These are phyloP conservation scores for Bostrychus sinensis DNA, from an alignment of 2,113 vertebrate genomes.

Conservation along the genomic window DNA sequence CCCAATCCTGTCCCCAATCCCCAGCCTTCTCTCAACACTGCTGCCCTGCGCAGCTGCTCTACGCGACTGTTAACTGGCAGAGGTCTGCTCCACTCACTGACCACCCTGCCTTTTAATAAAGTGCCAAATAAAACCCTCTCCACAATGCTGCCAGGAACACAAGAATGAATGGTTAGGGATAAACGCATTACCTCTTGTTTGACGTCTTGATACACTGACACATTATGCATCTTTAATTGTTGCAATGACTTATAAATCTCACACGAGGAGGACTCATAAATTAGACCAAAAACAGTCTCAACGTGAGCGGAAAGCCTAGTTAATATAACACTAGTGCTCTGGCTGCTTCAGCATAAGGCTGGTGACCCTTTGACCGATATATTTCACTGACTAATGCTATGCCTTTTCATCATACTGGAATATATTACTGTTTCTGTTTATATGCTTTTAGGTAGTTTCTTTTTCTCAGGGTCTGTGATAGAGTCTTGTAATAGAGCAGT, in stretches of 20 bases:
- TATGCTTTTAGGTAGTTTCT: slow-evolving; percentile 71
- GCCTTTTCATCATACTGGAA: slow-evolving; percentile 84
- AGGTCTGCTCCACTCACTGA: slow-evolving; percentile 69
- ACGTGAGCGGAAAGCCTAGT: slow-evolving; percentile 57
- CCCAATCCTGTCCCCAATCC: slow-evolving; percentile 60
- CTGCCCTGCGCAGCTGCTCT: slow-evolving; percentile 74
- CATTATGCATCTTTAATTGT: slow-evolving; percentile 71
- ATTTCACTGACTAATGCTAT: slow-evolving; percentile 76
- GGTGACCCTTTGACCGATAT: slow-evolving; percentile 66
- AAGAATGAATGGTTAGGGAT: slow-evolving; percentile 66
- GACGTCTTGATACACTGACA: slow-evolving; percentile 76
- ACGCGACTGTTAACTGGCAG: slow-evolving; percentile 84
- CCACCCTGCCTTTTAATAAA: slow-evolving; percentile 80
- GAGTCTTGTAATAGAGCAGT: slow-evolving; percentile 77
- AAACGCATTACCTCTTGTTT: slow-evolving; percentile 81
- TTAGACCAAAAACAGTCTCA: slow-evolving; percentile 68
- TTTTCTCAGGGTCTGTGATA: slow-evolving; percentile 85
- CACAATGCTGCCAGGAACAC: slow-evolving; percentile 78
- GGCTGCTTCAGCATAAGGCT: slow-evolving; percentile 66
- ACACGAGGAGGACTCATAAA: slow-evolving; percentile 56
- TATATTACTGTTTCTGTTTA: slow-evolving; percentile 75
- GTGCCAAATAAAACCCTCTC: slow-evolving; percentile 83
- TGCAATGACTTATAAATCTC: slow-evolving; percentile 52
- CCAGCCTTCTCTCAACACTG: slow-evolving; percentile 60
- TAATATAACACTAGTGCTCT: slow-evolving; percentile 66